Evolutionary conservation across 2,113 vertebrate species (phyloP), one percentile per base, ranked within the genome.

Genomic region (Fukomys damarensis): DNA sequence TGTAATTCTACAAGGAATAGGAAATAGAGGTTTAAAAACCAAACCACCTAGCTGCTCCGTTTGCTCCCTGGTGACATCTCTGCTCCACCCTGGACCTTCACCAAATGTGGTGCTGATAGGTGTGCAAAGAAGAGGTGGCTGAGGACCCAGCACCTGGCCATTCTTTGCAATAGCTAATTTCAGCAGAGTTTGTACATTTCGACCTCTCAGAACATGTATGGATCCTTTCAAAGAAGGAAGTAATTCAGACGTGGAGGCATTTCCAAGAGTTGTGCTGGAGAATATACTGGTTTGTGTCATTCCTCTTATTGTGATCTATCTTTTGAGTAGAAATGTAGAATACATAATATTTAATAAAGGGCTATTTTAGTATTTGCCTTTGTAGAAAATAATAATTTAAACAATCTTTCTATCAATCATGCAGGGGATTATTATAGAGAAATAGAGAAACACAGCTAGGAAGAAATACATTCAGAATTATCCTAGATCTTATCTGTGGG

Each of bases 111-210:
- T 22, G 58, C 52, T 87, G 83, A 93, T 89, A 24, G 63, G 59
- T 68, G 58, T 56, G 30, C 35, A n/a, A 58, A 77, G 19, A 19
- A 28, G 79, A 35, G 14, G 49, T 16, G 38, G 10, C 12, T 14
- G 35, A 65, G 24, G 38, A 54, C 61, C 56, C 43, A 16, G 49
- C 7, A 56, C 83, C 26, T 59, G 52, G 59, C n/a, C 85, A 17
- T 95, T 86, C 10, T 0, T 20, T 81, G 89, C 93, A 94, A 94
- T 77, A 82, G 70, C 86, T 91, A 83, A 93, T 97, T 97, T 95
- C 86, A 84, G 76, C 80, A 91, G 72, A 86, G 76, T 89, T 89
- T 83, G 63, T 95, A 30, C 13, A 17, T 84, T 87, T 52, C 91
- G 74, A 96, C 92, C 83, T 85, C 59, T 97, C n/a, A 93, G 91